Evolutionary conservation across 2,797 vertebrate species (phyloP), one percentile per base, ranked within the genome.

Genomic region (Pseudochirops corinnae): DNA sequence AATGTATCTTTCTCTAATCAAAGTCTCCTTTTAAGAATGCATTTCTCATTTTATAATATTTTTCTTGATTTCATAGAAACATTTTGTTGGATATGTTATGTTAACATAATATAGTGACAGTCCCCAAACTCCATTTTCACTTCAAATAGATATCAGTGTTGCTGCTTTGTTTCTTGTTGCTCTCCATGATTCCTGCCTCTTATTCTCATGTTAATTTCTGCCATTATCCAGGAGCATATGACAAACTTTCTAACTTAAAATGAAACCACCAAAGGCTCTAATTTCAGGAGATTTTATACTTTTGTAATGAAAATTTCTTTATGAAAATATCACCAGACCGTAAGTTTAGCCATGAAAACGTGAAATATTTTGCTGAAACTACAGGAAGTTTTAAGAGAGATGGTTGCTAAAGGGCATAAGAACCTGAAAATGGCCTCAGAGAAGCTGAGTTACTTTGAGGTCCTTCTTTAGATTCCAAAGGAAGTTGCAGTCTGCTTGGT

Each of bases 11-110:
- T 82, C 39, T 82, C 21, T 82, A 82, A 46, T 82, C 74, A 91
- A 62, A 52, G 56, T 46, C 1, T 53, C 67, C 55, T 92, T 95
- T 95, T 26, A 46, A 93, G 57, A 62, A 55, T 33, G 2, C 31
- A 74, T 87, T 87, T 87, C 82, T 93, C 60, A 87, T 46, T 7
- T 96, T 56, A 6, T 94, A 9, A 33, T 87, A 31, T 67, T 90
- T 67, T 50, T 87, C 94, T 60, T 87, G 52, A 33, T 95, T 56
- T 95, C 53, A 29, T 67, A 90, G 53, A 82, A 74, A 39, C 55
- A 67, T 90, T 91, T 74, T 74, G 67, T 74, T 60, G 92, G 82
- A 62, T 92, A 46, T 50, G 56, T 55, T 11, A 56, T 21, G n/a
- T 95, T 58, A 91, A 18, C 90, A 74, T 62, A 90, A 26, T 55